Evolutionary conservation across 1,140 invertebrate genomes (phyloP), one percentile per base, ranked within the genome.

Genomic region (Pemphigus obesinymphae): DNA sequence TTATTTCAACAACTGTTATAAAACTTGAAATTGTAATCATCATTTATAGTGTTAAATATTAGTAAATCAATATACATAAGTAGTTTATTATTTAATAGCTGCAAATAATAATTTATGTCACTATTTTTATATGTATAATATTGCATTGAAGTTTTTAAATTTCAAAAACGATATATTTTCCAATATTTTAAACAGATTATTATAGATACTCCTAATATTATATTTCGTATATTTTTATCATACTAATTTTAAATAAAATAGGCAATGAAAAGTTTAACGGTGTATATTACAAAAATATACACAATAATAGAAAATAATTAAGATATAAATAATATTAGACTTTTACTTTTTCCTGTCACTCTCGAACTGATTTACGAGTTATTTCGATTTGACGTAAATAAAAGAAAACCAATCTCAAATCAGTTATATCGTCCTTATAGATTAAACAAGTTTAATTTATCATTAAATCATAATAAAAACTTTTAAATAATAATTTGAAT

Each of bases 281-380:
- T 5, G n/a, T 23, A 55, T 58, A 55, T 50, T 10, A 58, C 23
- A 37, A 6, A 55, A 37, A 55, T 58, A 34, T 37, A 23, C 15
- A 26, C 7, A 11, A 76, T 23, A 76, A 17, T 40, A 40, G 26
- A 8, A 76, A 58, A 58, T 37, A 37, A 53, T 8, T n/a, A n/a
- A n/a, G n/a, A n/a, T n/a, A n/a, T n/a, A 45, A 45, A 45, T 45
- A 45, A 45, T 45, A n/a, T n/a, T 50, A 76, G 48, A 26, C 0
- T 58, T 76, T 50, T n/a, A 76, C 58, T 55, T 45, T 76, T 76
- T 40, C 5, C 50, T 76, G 73, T 76, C 73, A 76, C 6, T 55
- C 13, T 76, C 29, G 7, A 31, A 26, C 31, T 76, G 73, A 76
- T 76, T 76, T 37, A 76, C 53, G 73, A 53, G 73, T 58, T 76